Evolutionary conservation across 2,113 vertebrate genomes (phyloP).

Genomic region (Tyto alba): DNA sequence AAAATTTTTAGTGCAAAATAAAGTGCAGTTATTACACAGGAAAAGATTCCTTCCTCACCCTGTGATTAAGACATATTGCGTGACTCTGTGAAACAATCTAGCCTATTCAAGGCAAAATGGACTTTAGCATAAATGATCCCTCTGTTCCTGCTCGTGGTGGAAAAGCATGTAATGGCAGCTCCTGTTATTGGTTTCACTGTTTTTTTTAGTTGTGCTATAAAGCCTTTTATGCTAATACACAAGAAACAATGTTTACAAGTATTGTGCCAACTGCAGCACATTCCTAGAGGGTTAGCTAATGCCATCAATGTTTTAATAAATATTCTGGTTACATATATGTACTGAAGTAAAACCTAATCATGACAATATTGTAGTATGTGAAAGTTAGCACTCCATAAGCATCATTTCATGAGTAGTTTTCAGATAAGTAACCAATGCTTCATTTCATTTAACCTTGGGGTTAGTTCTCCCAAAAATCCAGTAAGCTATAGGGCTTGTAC

Average conservation of each 20-base stretch:
- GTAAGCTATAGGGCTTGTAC: not conserved
- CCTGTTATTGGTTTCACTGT: conserved; percentile 12
- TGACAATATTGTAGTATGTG: not conserved
- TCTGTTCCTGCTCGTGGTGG: conserved; percentile 19
- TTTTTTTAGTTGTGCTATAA: conserved; percentile 38
- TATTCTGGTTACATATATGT: not conserved
- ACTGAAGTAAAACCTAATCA: not conserved
- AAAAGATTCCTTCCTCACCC: conserved; percentile 3
- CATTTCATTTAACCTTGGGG: not conserved
- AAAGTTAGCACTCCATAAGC: not conserved
- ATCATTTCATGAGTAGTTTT: not conserved
- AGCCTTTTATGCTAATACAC: conserved; percentile 46
- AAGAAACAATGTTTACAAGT: conserved; percentile 28
- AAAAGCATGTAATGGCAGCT: conserved; percentile 4
- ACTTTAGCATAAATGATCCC: conserved; percentile 1
- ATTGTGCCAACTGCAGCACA: not conserved
- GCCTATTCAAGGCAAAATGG: not conserved
- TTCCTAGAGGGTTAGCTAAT: conserved; percentile 10
- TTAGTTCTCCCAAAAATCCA: not conserved
- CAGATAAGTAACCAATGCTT: not conserved
- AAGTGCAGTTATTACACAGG: conserved; percentile 38
- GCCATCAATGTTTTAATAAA: not conserved
- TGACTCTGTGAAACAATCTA: conserved; percentile 16
- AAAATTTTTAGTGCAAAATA: conserved; percentile 46
- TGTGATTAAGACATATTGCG: conserved; percentile 6